These are phyloP conservation scores for Naja naja DNA, from an alignment of 2,113 vertebrate species.

Conservation along the genomic window DNA sequence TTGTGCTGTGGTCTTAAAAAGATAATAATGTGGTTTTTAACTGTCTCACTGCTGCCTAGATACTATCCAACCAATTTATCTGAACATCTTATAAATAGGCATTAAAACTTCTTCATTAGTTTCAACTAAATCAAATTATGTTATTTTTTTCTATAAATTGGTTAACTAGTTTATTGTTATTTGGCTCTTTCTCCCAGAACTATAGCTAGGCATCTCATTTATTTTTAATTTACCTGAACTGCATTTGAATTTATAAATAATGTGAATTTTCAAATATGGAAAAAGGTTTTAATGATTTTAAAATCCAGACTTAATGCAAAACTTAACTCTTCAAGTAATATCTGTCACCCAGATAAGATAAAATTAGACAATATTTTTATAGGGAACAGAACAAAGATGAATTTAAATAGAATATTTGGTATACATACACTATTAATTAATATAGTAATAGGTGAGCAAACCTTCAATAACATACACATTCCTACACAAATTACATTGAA, in stretches of 20 bases:
- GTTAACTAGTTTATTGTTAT: background rate
- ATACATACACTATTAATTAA: background rate
- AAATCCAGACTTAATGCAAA: background rate
- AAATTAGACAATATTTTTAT: background rate
- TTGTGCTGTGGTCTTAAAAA: background rate
- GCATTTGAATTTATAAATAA: background rate
- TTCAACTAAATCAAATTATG: background rate
- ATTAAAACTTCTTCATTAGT: background rate
- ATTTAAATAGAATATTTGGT: background rate
- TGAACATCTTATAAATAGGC: background rate
- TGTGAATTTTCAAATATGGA: background rate
- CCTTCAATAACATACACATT: background rate
- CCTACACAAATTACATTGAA: background rate
- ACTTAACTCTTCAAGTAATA: background rate
- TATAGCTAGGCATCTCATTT: background rate
- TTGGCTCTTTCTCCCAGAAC: background rate
- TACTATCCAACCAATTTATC: background rate
- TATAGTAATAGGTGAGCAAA: background rate
- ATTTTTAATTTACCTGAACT: background rate
- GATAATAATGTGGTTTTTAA: background rate
- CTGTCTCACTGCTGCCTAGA: background rate
- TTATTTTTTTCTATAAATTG: background rate
- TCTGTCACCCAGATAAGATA: background rate
- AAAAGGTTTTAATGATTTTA: background rate
- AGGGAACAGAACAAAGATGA: background rate